A percentile compares a stretch with the other conserved stretches of the same genome.
Evolutionary conservation across 1,140 invertebrate species (phyloP).

Genomic region (Cydia strobilella): DNA sequence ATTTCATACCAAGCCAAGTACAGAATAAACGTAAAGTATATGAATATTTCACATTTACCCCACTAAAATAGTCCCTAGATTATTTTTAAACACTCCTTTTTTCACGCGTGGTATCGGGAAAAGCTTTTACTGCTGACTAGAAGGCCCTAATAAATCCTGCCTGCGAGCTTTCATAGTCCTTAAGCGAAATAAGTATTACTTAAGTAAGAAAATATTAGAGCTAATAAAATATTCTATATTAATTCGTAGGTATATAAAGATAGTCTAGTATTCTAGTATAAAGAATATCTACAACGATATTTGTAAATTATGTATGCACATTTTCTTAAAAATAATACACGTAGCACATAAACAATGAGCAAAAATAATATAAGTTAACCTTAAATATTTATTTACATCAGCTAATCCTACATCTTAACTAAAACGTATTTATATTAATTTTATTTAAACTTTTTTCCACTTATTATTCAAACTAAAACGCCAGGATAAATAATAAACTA

Average conservation of each 20-base stretch:
- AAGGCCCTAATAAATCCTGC: constrained; percentile 31
- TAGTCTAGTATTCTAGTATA: background rate
- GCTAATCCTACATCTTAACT: constrained; percentile 21
- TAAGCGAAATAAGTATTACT: constrained; percentile 14
- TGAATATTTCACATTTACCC: background rate
- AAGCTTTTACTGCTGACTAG: constrained; percentile 30
- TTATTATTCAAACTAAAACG: no score
- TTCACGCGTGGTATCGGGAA: constrained; percentile 15
- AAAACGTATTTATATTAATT: no score
- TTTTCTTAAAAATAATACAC: constrained; percentile 19
- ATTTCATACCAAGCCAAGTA: background rate
- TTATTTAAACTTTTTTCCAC: no score
- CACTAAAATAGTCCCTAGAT: background rate
- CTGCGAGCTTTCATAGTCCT: constrained; percentile 31
- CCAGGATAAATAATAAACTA: no score
- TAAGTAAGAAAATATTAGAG: background rate
- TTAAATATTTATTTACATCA: constrained; percentile 17
- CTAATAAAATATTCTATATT: background rate
- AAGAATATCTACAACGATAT: constrained; percentile 32
- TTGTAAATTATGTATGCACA: constrained; percentile 4
- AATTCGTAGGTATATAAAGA: background rate
- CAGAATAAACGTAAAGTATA: background rate
- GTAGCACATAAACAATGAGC: constrained; percentile 25
- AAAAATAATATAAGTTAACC: constrained; percentile 4
- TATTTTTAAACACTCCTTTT: constrained; percentile 14